These are phyloP conservation scores for Phortica magna DNA, from an alignment of 2,888 invertebrate genomes.

Conservation along the genomic window DNA sequence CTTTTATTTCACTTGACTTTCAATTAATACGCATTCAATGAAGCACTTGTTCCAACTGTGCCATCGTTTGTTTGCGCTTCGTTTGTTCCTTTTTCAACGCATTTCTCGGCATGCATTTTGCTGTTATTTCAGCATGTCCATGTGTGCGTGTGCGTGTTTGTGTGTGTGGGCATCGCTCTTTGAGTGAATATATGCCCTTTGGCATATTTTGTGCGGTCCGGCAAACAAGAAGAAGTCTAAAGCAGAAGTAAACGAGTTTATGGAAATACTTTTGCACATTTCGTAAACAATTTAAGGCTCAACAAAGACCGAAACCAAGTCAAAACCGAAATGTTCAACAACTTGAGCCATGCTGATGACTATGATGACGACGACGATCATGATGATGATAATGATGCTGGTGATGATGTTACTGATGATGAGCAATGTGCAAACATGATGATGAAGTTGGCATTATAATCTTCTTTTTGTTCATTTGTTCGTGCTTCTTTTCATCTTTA, in stretches of 20 bases:
- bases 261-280: slow-evolving; percentile 25
- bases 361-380: too few species aligned
- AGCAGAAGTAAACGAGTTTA: slow-evolving; percentile 20
- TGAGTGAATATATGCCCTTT: slow-evolving; percentile 1
- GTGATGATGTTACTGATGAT: too few species aligned
- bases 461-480: slow-evolving; percentile 12
- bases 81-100: too few species aligned
- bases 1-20: slow-evolving; percentile 23
- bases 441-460: not conserved
- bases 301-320: not conserved
- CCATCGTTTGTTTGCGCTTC: not conserved
- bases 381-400: too few species aligned
- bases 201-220: slow-evolving; percentile 2
- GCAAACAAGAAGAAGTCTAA: not conserved
- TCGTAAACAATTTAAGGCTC: slow-evolving; percentile 19
- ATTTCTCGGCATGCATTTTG: too few species aligned
- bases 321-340: not conserved
- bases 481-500: not conserved
- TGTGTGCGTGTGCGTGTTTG: not conserved
- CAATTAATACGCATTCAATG: slow-evolving; percentile 21
- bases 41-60: not conserved
- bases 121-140: not conserved
- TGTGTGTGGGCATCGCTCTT: not conserved
- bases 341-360: not conserved
- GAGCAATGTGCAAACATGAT: not conserved